Conservation (phyloP, 2,113 vertebrate genomes). For the Leucoraja erinaceus region DNA sequence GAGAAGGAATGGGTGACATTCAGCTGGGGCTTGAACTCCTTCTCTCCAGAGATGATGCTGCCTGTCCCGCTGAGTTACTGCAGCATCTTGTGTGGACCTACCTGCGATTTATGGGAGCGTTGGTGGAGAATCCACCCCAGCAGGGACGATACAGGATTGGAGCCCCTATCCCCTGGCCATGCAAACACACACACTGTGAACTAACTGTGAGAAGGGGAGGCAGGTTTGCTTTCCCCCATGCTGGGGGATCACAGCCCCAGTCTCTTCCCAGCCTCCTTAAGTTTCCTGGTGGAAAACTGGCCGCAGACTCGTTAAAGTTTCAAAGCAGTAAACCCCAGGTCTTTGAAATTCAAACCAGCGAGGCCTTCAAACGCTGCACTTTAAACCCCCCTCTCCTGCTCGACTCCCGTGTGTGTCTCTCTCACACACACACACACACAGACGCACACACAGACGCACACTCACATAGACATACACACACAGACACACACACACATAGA, state of each 20-base stretch:
- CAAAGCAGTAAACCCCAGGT: background rate
- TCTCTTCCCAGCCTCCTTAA: background rate
- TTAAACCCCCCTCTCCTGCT: background rate
- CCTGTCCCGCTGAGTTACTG: too few relatives aligned
- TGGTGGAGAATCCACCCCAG: too few relatives aligned
- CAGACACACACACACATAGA: background rate
- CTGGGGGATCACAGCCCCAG: background rate
- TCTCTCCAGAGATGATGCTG: too few relatives aligned
- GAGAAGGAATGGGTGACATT: too few relatives aligned
- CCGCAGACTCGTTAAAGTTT: background rate
- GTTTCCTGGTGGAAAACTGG: background rate
- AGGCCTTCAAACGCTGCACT: background rate
- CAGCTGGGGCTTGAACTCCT: too few relatives aligned
- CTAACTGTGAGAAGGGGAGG: too few relatives aligned
- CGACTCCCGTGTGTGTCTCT: background rate
- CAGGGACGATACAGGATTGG: too few relatives aligned
- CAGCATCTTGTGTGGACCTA: too few relatives aligned
- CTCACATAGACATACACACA: background rate
- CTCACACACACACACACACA: background rate
- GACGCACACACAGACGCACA: background rate
- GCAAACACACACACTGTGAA: too few relatives aligned
- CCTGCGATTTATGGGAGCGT: too few relatives aligned
- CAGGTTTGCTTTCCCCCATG: too few relatives aligned
- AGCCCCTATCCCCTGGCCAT: too few relatives aligned
- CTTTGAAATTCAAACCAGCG: conserved; percentile 27